phyloP scores from a whole-genome alignment of 92 coral and sea anemone species.

The Zoanthus sansibaricus region DNA sequence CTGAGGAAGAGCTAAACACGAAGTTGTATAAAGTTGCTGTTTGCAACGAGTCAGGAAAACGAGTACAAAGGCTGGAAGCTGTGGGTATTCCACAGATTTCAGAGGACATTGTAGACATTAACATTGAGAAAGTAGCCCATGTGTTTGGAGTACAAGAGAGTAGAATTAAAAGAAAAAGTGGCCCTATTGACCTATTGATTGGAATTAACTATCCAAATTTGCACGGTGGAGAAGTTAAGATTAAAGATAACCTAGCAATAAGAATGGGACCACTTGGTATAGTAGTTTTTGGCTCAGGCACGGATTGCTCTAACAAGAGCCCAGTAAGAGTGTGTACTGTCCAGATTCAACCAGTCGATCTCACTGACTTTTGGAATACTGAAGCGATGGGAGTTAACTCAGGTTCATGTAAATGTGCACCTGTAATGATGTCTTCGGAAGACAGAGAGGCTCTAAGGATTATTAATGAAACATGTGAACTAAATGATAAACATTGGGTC shows the following conservation, averaged over 20 bases:
- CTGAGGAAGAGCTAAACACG: slow-evolving; percentile 63
- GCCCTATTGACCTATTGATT: slow-evolving; percentile 65
- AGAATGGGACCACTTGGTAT: slow-evolving; percentile 70
- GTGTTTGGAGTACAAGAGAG: slow-evolving; percentile 34
- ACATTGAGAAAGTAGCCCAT: slow-evolving; percentile 27
- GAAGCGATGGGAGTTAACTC: slow-evolving; percentile 67
- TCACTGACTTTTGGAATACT: slow-evolving; percentile 60
- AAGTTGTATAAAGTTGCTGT: slow-evolving; percentile 60
- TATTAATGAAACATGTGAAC: slow-evolving; percentile 56
- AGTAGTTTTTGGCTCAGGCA: slow-evolving; percentile 59
- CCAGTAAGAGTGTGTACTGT: background rate
- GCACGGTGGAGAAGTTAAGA: slow-evolving; percentile 69
- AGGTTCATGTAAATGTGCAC: slow-evolving; percentile 53
- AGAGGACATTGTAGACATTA: slow-evolving; percentile 44
- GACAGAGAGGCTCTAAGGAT: slow-evolving; percentile 43
- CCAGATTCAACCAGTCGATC: slow-evolving; percentile 61
- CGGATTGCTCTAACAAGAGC: background rate
- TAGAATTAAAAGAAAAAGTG: slow-evolving; percentile 46
- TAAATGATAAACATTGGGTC: slow-evolving; percentile 42
- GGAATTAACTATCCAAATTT: slow-evolving; percentile 71
- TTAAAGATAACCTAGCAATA: slow-evolving; percentile 53
- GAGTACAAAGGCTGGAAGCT: slow-evolving; percentile 21
- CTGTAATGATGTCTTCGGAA: slow-evolving; percentile 42
- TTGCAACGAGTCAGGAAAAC: background rate
- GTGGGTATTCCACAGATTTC: slow-evolving; percentile 67